Evolutionary conservation across 2,888 invertebrate species (phyloP).

Genomic region (Mellilla xanthometata): DNA sequence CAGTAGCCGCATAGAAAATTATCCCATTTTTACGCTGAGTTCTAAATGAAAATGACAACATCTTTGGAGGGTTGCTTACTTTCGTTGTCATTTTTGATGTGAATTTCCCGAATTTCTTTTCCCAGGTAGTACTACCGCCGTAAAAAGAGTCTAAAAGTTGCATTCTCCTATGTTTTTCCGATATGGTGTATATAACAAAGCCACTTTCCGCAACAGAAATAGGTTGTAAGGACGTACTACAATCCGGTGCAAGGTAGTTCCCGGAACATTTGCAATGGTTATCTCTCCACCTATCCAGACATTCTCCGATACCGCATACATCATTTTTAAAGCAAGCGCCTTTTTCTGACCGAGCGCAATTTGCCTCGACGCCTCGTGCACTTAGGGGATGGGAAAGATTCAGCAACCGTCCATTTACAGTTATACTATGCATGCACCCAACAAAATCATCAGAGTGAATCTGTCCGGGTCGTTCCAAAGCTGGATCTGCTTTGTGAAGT

Average conservation of each 20-base stretch:
- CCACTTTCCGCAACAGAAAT: constrained; percentile 90
- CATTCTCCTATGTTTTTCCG: constrained; percentile 93
- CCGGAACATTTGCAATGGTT: constrained; percentile 88
- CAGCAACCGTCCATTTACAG: constrained; percentile 91
- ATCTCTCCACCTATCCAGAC: constrained; percentile 93
- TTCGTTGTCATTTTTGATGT: constrained; percentile 53
- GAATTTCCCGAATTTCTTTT: constrained; percentile 56
- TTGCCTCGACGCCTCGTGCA: constrained; percentile 87
- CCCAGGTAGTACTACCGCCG: constrained; percentile 88
- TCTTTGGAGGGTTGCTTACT: constrained; percentile 84
- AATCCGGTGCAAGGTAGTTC: constrained; percentile 89
- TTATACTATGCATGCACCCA: constrained; percentile 96
- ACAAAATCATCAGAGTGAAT: constrained; percentile 96
- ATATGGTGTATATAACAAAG: constrained; percentile 89
- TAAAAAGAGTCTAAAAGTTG: constrained; percentile 92
- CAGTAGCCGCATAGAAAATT: constrained; percentile 93
- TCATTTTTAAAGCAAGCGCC: constrained; percentile 85
- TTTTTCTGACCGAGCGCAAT: constrained; percentile 88
- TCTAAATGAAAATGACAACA: constrained; percentile 90
- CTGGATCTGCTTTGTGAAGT: constrained; percentile 91
- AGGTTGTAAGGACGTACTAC: constrained; percentile 89
- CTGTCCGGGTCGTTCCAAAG: constrained; percentile 94
- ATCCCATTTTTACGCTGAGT: constrained; percentile 91
- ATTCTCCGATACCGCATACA: constrained; percentile 84
- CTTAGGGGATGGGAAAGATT: constrained; percentile 91